These are phyloP conservation scores for Spodoptera littoralis DNA, from an alignment of 2,888 invertebrate species.

Conservation along the genomic window DNA sequence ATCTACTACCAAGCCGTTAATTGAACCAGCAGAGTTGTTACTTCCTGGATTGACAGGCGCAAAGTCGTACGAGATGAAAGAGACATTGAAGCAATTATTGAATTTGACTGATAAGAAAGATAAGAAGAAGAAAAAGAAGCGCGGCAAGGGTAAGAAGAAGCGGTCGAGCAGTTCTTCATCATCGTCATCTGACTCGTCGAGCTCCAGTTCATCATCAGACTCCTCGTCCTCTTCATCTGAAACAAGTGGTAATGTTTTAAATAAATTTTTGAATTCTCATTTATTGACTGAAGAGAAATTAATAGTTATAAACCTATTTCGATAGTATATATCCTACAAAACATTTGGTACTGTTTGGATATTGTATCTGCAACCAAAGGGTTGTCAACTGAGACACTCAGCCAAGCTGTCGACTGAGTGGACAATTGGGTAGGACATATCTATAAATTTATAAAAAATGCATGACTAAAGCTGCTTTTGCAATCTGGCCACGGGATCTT, in stretches of 20 bases:
- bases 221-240: conserved; percentile 90
- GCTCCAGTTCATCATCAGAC: conserved; percentile 89
- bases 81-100: conserved; percentile 90
- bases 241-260: conserved; percentile 77
- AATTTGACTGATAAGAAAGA: conserved; percentile 90
- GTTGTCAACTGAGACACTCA: no score
- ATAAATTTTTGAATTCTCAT: no score
- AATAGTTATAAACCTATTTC: no score
- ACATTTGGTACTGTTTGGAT: no score
- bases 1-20: conserved; percentile 88
- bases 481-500: no score
- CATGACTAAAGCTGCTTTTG: no score
- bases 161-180: conserved; percentile 91
- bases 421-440: no score
- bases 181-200: conserved; percentile 91
- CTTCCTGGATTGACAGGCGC: conserved; percentile 89
- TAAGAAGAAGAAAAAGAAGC: conserved; percentile 91
- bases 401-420: no score
- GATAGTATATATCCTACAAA: no score
- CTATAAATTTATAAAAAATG: no score
- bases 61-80: conserved; percentile 90
- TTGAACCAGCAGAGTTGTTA: conserved; percentile 90
- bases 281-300: background rate
- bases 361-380: no score
- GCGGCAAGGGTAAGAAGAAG: conserved; percentile 91